phyloP scores from a whole-genome alignment of 2,113 vertebrate genomes.

The Microcebus tavaratra region DNA sequence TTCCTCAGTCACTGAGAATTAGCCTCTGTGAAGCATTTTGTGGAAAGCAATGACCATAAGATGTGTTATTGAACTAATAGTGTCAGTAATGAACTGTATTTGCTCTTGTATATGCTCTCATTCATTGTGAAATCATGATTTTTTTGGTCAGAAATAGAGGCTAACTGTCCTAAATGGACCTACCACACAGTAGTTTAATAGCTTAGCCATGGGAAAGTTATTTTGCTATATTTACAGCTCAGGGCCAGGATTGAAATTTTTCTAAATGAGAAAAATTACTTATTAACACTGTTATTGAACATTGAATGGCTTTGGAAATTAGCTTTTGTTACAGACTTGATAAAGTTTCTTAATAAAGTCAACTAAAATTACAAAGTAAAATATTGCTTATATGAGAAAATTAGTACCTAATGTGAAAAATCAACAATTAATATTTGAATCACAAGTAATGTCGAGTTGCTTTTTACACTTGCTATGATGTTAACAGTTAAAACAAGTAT shows the following conservation, averaged over 20 bases:
- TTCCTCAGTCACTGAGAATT: not conserved
- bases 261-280: not conserved
- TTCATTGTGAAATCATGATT: not conserved
- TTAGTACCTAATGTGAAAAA: not conserved
- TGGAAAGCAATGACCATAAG: not conserved
- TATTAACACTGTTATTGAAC: not conserved
- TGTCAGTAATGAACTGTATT: not conserved
- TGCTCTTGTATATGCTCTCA: not conserved
- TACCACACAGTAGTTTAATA: not conserved
- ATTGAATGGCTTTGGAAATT: not conserved
- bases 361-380: not conserved
- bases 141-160: not conserved
- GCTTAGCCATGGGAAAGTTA: not conserved
- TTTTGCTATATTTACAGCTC: not conserved
- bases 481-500: not conserved
- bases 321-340: not conserved
- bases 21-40: not conserved
- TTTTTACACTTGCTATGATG: not conserved
- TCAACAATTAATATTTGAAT: not conserved
- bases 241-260: not conserved
- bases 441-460: not conserved
- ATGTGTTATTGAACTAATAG: not conserved
- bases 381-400: not conserved
- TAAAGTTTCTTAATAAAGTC: not conserved
- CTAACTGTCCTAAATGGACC: no score